Percentiles rank a stretch among this genome's conserved stretches.
These are phyloP conservation scores for Sardina pilchardus DNA, from an alignment of 2,113 vertebrate species.

Conservation along the genomic window DNA sequence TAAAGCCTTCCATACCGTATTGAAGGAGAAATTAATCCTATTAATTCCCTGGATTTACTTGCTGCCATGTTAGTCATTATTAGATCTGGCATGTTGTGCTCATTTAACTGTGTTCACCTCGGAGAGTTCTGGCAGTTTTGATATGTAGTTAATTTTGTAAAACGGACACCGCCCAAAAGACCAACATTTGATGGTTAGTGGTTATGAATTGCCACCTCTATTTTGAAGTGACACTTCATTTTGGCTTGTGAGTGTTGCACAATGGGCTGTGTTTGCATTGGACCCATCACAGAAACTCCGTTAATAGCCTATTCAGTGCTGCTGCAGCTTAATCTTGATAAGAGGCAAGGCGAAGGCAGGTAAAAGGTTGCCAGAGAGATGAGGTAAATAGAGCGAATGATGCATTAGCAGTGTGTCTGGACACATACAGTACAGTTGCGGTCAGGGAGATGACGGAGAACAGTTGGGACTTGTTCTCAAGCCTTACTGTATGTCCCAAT, in stretches of 20 bases:
- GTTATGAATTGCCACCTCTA: neutral
- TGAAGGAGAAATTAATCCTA: constrained; percentile 68
- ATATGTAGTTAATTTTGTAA: neutral
- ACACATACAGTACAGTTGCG: neutral
- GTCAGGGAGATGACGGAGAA: neutral
- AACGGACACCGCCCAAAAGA: neutral
- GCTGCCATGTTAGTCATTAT: constrained; percentile 51
- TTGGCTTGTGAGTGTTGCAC: neutral
- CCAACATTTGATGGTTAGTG: neutral
- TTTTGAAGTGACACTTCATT: neutral
- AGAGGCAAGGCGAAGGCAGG: neutral
- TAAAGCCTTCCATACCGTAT: constrained; percentile 64
- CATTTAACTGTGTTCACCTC: neutral
- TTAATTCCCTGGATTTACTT: constrained; percentile 64
- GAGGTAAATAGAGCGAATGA: neutral
- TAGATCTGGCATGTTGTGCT: neutral
- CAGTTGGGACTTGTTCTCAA: neutral
- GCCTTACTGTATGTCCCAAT: constrained; percentile 7
- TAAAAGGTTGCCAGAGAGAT: neutral
- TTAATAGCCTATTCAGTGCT: neutral
- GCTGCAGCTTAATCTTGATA: neutral
- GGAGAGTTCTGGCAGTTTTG: neutral
- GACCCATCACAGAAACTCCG: neutral
- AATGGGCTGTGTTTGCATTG: neutral
- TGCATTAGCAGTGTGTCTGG: neutral